Base-by-base conservation (phyloP, 2,113 vertebrate species). In the Turnix velox region DNA sequence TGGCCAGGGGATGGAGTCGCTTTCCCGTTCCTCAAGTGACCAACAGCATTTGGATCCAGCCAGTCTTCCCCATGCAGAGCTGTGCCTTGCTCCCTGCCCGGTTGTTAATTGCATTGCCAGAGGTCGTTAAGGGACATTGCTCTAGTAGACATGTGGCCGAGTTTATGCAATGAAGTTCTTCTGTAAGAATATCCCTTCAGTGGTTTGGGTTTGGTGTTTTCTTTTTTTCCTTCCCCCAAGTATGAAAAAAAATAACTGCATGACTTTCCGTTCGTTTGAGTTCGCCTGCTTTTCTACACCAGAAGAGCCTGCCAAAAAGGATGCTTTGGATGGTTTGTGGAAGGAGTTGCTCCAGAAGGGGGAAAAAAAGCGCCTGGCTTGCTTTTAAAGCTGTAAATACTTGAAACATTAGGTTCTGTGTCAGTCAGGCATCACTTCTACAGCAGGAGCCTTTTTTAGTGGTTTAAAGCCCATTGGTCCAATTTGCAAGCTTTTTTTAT, bases 301-400 rank as follows among this genome's bases (percentile, higher is more conserved):
- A 39, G 28, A 67, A 51, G 62, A 97, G 92, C 61, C 83, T 97
- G 97, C 96, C 97, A 97, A 97, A 96, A 97, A 95, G 85, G 90
- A 97, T 94, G 93, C 96, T 96, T 97, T 96, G 94, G 90, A 97
- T 96, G 89, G 92, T 97, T 97, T 97, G 94, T 97, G 96, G 97
- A 98, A 98, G 96, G 95, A 97, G 80, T 94, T 94, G 86, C 95
- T 96, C 95, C 96, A 96, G 96, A 97, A 93, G 63, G 79, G 89
- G 43, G 4, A 12, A 68, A 89, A 90, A 95, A 96, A 93, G 81
- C 0, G 33, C 71, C 93, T 88, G 90, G 91, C 86, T 92, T 95
- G 90, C 95, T 97, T 96, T 95, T 95, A 73, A 94, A 91, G 95
- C 87, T 96, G 93, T 92, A 93, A 96, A 92, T 94, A 87, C 90